phyloP scores from a whole-genome alignment of 2,113 vertebrate species.

The Ardeotis arabs region DNA sequence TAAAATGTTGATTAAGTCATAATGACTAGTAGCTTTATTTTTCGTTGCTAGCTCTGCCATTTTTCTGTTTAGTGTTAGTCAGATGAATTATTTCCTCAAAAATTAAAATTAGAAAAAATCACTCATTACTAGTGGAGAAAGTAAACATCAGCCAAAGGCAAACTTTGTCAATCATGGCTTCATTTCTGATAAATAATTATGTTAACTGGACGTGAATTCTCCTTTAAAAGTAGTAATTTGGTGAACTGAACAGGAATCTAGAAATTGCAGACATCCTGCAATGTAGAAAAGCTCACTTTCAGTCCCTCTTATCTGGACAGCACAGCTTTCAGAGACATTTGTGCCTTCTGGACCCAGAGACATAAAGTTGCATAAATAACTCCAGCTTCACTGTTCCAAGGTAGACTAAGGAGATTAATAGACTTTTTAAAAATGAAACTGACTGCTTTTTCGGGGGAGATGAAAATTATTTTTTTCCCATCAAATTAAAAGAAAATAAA shows the following conservation, averaged over 20 bases:
- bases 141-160: neutral
- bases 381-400: neutral
- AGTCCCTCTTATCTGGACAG: slow-evolving; percentile 30
- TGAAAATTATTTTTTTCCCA: neutral
- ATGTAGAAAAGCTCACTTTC: slow-evolving; percentile 17
- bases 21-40: neutral
- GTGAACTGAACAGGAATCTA: neutral
- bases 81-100: neutral
- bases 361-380: slow-evolving; percentile 14
- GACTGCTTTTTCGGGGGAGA: neutral
- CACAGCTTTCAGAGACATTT: slow-evolving; percentile 32
- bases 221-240: neutral
- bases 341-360: slow-evolving; percentile 4
- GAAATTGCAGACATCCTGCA: neutral
- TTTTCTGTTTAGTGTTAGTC: neutral
- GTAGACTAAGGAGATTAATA: neutral
- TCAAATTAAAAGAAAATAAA: neutral
- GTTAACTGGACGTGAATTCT: neutral
- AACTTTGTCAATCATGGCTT: neutral
- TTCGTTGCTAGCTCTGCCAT: neutral
- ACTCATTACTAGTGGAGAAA: neutral
- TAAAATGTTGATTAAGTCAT: neutral
- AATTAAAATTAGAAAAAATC: neutral
- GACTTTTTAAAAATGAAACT: neutral
- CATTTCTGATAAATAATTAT: neutral